phyloP scores from a whole-genome alignment of 2,888 invertebrate species.

The Cosmia trapezina region DNA sequence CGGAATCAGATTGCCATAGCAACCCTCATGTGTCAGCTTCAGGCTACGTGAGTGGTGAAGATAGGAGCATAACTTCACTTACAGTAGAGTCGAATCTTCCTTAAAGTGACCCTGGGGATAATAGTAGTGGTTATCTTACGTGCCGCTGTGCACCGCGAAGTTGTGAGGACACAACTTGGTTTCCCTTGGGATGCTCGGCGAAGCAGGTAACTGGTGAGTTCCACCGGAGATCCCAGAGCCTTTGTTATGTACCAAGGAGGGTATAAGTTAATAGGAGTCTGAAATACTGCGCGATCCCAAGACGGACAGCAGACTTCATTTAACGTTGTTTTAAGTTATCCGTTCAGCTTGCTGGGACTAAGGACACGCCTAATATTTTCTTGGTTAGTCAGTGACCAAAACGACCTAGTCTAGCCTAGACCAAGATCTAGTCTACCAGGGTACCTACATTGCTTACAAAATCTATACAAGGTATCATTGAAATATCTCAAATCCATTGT shows the following conservation, averaged over 20 bases:
- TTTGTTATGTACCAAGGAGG: not conserved
- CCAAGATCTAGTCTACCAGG: no score
- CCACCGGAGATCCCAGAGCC: not conserved
- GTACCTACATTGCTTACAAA: no score
- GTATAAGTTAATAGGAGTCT: not conserved
- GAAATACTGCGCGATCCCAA: not conserved
- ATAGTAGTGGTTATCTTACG: not conserved
- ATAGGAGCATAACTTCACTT: not conserved
- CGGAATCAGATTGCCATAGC: not conserved
- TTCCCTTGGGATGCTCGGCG: not conserved
- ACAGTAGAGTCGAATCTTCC: not conserved
- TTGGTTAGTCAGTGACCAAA: not conserved
- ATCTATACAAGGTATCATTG: not conserved
- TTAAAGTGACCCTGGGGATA: conserved; percentile 2
- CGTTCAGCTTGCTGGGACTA: not conserved
- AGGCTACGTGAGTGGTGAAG: no score
- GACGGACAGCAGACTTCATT: not conserved
- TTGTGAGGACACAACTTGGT: not conserved
- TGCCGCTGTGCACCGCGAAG: not conserved
- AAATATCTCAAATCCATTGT: not conserved
- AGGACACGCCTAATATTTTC: not conserved
- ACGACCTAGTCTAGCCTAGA: no score
- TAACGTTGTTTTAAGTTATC: not conserved
- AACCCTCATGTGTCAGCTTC: not conserved
- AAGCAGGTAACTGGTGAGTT: not conserved